Conservation (phyloP, 2,797 vertebrate genomes). For the Orestias chungarensis region DNA sequence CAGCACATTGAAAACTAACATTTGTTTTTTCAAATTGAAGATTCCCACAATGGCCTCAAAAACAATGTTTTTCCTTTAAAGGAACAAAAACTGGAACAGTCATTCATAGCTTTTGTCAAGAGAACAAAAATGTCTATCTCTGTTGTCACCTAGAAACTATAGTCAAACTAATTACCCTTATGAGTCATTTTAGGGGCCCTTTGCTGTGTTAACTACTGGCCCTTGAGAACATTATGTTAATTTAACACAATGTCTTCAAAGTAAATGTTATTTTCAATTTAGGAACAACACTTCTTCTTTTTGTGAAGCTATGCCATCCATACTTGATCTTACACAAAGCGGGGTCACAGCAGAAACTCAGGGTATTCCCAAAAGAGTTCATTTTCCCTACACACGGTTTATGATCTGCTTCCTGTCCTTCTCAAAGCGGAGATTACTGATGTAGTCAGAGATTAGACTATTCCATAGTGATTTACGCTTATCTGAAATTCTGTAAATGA, state of each 20-base stretch:
- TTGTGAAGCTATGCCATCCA: not conserved
- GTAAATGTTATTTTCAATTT: not conserved
- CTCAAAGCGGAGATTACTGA: not conserved
- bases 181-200: not conserved
- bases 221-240: not conserved
- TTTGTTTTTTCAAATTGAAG: not conserved
- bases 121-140: constrained; percentile 5
- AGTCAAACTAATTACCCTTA: not conserved
- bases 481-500: not conserved
- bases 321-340: not conserved
- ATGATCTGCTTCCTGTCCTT: not conserved
- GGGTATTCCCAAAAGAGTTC: not conserved
- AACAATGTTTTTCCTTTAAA: not conserved
- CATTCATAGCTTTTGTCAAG: constrained; percentile 6
- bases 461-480: not conserved
- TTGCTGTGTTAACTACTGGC: not conserved
- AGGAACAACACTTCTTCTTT: not conserved
- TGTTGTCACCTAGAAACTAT: constrained; percentile 23
- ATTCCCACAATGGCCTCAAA: not conserved
- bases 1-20: not conserved
- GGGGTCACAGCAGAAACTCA: not conserved
- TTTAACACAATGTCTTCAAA: not conserved
- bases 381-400: not conserved
- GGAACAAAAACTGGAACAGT: not conserved
- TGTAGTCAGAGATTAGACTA: not conserved